A percentile compares a stretch with the other conserved stretches of the same genome.
phyloP scores from a whole-genome alignment of 2,113 vertebrate genomes.

The Apus apus region DNA sequence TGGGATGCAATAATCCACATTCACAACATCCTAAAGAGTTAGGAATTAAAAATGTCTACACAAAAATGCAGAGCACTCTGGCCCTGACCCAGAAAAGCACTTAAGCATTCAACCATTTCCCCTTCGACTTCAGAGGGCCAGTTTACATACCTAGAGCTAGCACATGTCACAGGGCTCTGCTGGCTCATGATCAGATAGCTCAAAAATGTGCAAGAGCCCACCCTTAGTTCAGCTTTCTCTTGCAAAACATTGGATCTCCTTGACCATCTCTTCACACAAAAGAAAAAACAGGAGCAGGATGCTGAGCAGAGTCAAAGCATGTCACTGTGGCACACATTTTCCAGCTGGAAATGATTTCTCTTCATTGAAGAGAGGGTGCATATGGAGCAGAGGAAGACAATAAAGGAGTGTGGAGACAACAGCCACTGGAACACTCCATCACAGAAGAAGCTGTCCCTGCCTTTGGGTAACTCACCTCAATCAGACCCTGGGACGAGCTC shows the following conservation, averaged over 20 bases:
- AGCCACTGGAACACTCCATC: background rate
- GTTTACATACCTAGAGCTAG: background rate
- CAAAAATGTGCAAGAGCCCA: background rate
- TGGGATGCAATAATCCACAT: background rate
- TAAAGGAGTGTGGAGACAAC: background rate
- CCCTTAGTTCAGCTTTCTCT: background rate
- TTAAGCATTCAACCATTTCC: background rate
- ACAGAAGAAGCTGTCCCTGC: background rate
- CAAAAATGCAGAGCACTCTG: background rate
- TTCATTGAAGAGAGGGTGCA: background rate
- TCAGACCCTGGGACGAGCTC: accelerated
- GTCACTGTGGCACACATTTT: background rate
- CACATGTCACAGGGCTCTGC: background rate
- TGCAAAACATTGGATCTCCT: background rate
- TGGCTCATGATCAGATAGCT: background rate
- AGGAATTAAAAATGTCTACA: background rate
- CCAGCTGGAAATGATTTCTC: background rate
- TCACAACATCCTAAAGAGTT: background rate
- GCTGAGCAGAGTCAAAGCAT: background rate
- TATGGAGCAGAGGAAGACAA: background rate
- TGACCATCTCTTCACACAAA: background rate
- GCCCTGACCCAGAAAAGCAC: constrained; percentile 26
- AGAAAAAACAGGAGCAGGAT: background rate
- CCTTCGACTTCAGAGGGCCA: background rate
- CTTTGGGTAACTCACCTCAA: background rate